Evolutionary conservation across 2,888 invertebrate genomes (phyloP), one percentile per base, ranked within the genome.

Genomic region (Euzetes globulus): DNA sequence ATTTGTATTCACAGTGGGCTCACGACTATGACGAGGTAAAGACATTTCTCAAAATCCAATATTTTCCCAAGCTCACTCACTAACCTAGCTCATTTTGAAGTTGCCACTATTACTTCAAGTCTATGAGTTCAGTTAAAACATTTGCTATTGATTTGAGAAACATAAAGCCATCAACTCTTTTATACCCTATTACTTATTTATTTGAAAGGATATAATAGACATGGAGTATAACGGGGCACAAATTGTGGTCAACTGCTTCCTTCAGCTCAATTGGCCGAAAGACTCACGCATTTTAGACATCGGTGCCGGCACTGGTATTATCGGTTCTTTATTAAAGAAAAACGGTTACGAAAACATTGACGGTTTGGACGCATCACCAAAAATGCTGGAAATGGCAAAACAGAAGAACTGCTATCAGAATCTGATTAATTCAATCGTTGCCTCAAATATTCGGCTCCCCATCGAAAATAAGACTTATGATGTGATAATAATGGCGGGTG

Each of bases 281-380:
- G 37, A 65, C 17, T 15, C 58, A 13, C 37, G 45, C 11, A 74
- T 75, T n/a, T 33, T 75, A n/a, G 75, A 75, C 55, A 41, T 76
- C 55, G 65, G 71, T 19, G 70, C 75, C 25, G 75, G 74, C n/a
- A 75, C 75, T 50, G 75, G 75, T 15, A 37, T 47, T 47, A 15
- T 75, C 22, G 74, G 55, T 2, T 19, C 19, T 9, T 15, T 50
- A 11, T 22, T 75, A 15, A 11, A 37, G 3, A 19, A 50, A 9
- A 22, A 29, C 22, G 75, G 75, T 29, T 75, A 58, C 19, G 27
- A 33, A 33, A 74, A 75, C 29, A 60, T 75, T 25, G 72, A 75
- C 22, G 73, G 68, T 29, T 29, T 75, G n/a, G 75, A 73, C 58
- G 75, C 71, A 0, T 33, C 63, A n/a, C 73, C 68, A 13, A 33